phyloP scores from a whole-genome alignment of 2,888 invertebrate species.

The Neelides folsomi region DNA sequence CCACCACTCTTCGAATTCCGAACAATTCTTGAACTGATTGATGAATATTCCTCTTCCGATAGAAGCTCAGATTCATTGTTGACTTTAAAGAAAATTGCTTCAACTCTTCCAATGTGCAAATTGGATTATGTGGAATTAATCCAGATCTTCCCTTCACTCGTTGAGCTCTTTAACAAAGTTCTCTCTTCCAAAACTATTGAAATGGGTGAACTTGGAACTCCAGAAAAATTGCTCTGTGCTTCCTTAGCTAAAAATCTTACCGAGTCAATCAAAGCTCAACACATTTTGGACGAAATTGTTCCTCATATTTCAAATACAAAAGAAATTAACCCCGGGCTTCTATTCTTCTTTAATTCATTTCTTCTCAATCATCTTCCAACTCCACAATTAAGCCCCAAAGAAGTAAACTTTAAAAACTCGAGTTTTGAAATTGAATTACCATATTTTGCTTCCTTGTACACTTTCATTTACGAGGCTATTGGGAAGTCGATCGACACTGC shows the following conservation, averaged over 20 bases:
- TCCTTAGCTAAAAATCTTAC: conserved; percentile 12
- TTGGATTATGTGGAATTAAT: conserved; percentile 14
- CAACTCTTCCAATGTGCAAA: conserved; percentile 10
- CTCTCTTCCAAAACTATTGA: conserved; percentile 3
- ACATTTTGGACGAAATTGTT: conserved; percentile 20
- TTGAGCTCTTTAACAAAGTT: conserved; percentile 10
- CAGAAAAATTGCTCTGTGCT: not conserved
- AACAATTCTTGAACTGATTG: not conserved
- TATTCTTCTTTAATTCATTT: not conserved
- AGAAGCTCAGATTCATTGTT: conserved; percentile 6
- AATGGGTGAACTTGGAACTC: not conserved
- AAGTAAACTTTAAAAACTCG: too few relatives aligned
- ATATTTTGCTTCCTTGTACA: conserved; percentile 3
- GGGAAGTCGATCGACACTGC: conserved; percentile 3
- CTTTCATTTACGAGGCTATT: conserved; percentile 12
- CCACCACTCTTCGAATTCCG: conserved; percentile 2
- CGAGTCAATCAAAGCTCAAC: conserved; percentile 10
- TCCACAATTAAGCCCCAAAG: too few relatives aligned
- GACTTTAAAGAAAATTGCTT: conserved; percentile 8
- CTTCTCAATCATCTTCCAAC: not conserved
- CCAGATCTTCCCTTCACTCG: conserved; percentile 10
- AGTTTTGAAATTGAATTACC: too few relatives aligned
- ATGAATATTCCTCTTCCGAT: not conserved
- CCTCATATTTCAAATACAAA: conserved; percentile 9
- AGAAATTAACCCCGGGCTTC: conserved; percentile 4